phyloP scores from a whole-genome alignment of 2,797 vertebrate species.

The Moxostoma hubbsi region DNA sequence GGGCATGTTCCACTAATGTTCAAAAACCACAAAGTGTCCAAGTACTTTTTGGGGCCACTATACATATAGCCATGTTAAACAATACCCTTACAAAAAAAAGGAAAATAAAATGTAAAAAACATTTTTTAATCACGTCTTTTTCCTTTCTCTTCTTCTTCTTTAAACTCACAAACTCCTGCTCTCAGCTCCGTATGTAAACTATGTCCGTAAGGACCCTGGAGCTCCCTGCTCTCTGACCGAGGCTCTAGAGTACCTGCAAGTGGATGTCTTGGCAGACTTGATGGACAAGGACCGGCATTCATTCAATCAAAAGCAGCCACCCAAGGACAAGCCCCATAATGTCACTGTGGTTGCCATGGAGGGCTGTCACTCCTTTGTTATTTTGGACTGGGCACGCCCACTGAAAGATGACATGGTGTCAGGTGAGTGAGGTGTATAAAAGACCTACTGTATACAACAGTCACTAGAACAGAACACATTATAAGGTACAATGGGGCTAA shows the following conservation, averaged over 20 bases:
- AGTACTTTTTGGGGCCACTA: too few relatives aligned
- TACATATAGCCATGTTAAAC: neutral
- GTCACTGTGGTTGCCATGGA: conserved; percentile 95
- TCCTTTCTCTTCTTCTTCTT: neutral
- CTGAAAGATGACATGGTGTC: conserved; percentile 89
- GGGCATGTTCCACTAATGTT: too few relatives aligned
- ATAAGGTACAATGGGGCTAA: neutral
- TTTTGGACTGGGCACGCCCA: conserved; percentile 94
- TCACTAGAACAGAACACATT: neutral
- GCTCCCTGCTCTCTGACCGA: conserved; percentile 95
- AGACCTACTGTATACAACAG: neutral
- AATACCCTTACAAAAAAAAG: too few relatives aligned
- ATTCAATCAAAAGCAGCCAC: conserved; percentile 72
- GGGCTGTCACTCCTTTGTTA: conserved; percentile 98
- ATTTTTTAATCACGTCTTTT: conserved; percentile 1
- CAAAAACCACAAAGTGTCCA: too few relatives aligned
- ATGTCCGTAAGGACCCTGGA: conserved; percentile 90
- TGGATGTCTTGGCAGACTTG: conserved; percentile 87
- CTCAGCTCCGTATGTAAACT: conserved; percentile 92
- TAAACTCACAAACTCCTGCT: conserved; percentile 37
- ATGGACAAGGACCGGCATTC: conserved; percentile 81
- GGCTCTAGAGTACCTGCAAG: conserved; percentile 94
- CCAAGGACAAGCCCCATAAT: conserved; percentile 88
- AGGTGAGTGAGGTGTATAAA: conserved; percentile 75
- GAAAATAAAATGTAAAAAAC: too few relatives aligned